These are phyloP conservation scores for Diprion similis DNA, from an alignment of 1,140 invertebrate genomes.

Conservation along the genomic window DNA sequence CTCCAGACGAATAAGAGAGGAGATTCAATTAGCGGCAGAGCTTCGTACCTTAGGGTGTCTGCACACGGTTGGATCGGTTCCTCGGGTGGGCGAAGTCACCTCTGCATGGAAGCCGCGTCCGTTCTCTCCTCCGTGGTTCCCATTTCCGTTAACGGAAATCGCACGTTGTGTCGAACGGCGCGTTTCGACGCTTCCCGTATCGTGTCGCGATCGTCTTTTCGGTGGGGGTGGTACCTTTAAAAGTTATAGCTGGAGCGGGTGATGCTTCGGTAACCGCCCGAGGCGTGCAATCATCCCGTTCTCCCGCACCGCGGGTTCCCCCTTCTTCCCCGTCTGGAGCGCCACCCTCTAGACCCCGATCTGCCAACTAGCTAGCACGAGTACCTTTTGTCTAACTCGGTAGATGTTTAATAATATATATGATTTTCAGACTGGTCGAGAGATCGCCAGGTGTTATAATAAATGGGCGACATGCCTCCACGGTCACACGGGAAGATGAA, in stretches of 20 bases:
- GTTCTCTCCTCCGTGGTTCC: too few relatives aligned
- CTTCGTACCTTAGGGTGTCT: conserved; percentile 60
- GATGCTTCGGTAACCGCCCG: conserved; percentile 40
- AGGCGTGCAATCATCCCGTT: conserved; percentile 44
- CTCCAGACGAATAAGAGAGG: conserved; percentile 59
- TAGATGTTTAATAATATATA: conserved; percentile 42
- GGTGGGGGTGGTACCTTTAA: not conserved
- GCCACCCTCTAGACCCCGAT: not conserved
- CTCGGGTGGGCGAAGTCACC: not conserved
- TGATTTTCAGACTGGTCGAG: conserved; percentile 40
- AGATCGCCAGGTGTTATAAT: conserved; percentile 39
- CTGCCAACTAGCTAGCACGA: not conserved
- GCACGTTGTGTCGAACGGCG: too few relatives aligned
- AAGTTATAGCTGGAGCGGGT: conserved; percentile 23
- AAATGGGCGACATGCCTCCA: not conserved
- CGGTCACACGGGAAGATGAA: too few relatives aligned
- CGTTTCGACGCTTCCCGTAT: too few relatives aligned
- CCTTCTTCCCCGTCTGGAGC: conserved; percentile 22
- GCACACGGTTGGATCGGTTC: conserved; percentile 41
- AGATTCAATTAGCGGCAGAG: conserved; percentile 62
- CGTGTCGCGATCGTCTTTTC: not conserved
- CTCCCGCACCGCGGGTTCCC: conserved; percentile 32
- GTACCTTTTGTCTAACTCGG: conserved; percentile 11
- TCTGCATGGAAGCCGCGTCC: not conserved
- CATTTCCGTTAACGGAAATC: too few relatives aligned